These are phyloP conservation scores for Myxocyprinus asiaticus DNA, from an alignment of 2,113 vertebrate species.

Conservation along the genomic window DNA sequence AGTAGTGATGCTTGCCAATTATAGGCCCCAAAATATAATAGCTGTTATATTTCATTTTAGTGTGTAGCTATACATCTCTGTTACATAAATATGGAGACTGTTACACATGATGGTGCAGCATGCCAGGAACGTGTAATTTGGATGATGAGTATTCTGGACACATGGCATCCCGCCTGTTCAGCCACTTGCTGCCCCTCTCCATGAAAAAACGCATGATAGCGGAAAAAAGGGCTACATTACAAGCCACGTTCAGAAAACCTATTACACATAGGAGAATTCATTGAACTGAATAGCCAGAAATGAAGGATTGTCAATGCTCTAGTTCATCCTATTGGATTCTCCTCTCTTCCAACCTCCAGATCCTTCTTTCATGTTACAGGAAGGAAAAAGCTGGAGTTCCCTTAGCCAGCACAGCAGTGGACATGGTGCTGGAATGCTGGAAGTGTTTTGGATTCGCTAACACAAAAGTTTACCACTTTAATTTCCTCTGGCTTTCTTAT, in stretches of 20 bases:
- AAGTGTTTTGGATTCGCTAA: conserved; percentile 30
- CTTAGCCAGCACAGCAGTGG: conserved; percentile 13
- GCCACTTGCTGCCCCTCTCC: neutral
- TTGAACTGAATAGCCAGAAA: conserved; percentile 10
- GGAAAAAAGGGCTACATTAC: conserved; percentile 25
- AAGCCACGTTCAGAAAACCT: neutral
- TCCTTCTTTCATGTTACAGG: conserved; percentile 29
- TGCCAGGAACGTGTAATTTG: conserved; percentile 27
- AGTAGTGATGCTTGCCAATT: no score
- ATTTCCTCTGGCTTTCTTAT: conserved; percentile 43
- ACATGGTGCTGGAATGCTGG: neutral
- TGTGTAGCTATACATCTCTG: neutral
- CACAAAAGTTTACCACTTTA: conserved; percentile 30
- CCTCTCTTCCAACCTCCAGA: no score
- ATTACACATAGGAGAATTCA: conserved; percentile 31
- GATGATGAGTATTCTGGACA: conserved; percentile 40
- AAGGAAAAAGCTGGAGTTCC: conserved; percentile 15
- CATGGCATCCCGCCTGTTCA: conserved; percentile 2
- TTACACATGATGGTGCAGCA: neutral
- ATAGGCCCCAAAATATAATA: neutral
- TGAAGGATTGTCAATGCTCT: conserved; percentile 1
- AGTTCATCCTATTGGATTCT: conserved; percentile 14
- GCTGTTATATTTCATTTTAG: neutral
- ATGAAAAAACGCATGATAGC: neutral
- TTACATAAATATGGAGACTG: conserved; percentile 1